phyloP scores from a whole-genome alignment of 2,888 invertebrate genomes.

The Hypselothyrea guttata region DNA sequence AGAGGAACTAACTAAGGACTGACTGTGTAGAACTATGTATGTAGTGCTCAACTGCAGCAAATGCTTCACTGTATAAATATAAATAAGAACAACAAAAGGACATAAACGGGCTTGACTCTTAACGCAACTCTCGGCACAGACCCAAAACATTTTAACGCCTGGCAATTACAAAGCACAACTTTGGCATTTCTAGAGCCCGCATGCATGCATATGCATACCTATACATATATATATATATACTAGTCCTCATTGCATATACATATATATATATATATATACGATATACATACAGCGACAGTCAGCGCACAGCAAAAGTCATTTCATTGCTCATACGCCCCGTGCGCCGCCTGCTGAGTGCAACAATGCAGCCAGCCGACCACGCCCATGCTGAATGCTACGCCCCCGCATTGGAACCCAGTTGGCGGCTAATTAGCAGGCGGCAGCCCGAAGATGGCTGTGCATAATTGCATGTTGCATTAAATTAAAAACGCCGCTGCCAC shows the following conservation, averaged over 20 bases:
- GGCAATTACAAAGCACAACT: conserved; percentile 51
- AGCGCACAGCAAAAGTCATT: conserved; percentile 21
- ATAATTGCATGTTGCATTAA: conserved; percentile 65
- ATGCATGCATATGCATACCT: conserved; percentile 12
- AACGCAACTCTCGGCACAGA: conserved; percentile 18
- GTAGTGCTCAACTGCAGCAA: conserved; percentile 9
- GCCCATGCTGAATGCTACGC: not conserved
- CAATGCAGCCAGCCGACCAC: too few species aligned
- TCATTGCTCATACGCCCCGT: conserved; percentile 48
- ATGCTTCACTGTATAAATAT: conserved; percentile 41
- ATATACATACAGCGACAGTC: conserved; percentile 2
- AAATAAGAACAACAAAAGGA: conserved; percentile 17
- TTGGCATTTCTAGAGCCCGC: conserved; percentile 26
- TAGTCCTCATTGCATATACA: not conserved
- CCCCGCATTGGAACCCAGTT: conserved; percentile 24
- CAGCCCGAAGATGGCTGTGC: conserved; percentile 61
- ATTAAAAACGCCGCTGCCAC: conserved; percentile 47
- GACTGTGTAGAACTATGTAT: too few species aligned
- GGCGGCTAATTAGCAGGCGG: conserved; percentile 58
- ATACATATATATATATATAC: not conserved
- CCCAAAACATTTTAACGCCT: conserved; percentile 30
- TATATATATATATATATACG: not conserved
- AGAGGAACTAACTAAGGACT: not conserved
- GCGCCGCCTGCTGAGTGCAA: conserved; percentile 6
- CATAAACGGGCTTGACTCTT: conserved; percentile 13